Evolutionary conservation across 92 coral and sea anemone genomes (phyloP).

Genomic region (Zoanthus gigantus): DNA sequence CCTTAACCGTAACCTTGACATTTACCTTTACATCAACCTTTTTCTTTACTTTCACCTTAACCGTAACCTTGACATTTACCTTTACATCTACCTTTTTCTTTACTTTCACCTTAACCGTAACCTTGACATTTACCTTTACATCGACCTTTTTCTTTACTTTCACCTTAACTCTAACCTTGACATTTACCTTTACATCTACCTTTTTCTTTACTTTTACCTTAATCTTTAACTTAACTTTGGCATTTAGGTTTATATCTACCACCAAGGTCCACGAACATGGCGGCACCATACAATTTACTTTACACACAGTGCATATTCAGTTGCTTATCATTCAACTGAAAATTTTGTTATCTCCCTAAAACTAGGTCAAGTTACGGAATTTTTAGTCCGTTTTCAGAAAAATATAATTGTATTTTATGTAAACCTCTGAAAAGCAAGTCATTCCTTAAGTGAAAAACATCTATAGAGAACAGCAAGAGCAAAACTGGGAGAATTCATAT

Average conservation of each 20-base stretch:
- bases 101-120: not conserved
- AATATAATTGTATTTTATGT: too few species aligned
- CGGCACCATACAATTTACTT: not conserved
- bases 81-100: not conserved
- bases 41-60: not conserved
- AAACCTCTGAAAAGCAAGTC: too few species aligned
- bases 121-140: not conserved
- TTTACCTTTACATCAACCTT: not conserved
- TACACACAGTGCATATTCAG: not conserved
- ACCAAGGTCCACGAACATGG: not conserved
- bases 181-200: not conserved
- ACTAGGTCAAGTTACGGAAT: too few species aligned
- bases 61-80: not conserved
- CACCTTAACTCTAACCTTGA: not conserved
- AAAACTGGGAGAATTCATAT: too few species aligned
- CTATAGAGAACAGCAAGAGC: too few species aligned
- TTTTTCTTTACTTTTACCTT: not conserved
- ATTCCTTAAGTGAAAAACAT: too few species aligned
- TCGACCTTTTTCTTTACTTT: not conserved
- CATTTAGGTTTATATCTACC: not conserved
- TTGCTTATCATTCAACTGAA: not conserved
- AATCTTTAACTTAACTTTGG: not conserved
- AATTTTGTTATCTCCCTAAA: too few species aligned
- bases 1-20: not conserved
- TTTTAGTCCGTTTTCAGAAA: too few species aligned